phyloP scores from a whole-genome alignment of 2,113 vertebrate species.

The Alosa alosa region DNA sequence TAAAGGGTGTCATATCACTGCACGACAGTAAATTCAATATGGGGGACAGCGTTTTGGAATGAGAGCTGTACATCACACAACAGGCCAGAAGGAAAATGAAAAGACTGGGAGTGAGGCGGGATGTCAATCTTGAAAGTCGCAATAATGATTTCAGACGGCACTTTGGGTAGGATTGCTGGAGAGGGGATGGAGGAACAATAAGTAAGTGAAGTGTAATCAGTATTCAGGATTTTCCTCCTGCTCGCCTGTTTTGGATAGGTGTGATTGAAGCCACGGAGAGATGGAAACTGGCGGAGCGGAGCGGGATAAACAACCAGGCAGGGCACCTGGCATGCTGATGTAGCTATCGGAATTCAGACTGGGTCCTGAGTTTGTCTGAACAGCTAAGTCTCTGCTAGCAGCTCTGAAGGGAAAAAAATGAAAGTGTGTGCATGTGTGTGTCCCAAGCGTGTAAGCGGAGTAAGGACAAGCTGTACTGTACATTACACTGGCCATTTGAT shows the following conservation, averaged over 20 bases:
- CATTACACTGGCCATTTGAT: not conserved
- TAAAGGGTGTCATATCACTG: slow-evolving; percentile 10
- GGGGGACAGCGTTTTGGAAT: not conserved
- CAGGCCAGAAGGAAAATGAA: not conserved
- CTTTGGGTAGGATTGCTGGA: not conserved
- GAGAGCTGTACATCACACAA: slow-evolving; percentile 19
- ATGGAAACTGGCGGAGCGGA: slow-evolving; percentile 31
- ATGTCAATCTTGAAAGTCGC: not conserved
- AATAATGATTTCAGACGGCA: not conserved
- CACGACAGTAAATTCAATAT: slow-evolving; percentile 15
- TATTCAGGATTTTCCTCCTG: slow-evolving; percentile 14
- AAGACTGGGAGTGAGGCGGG: not conserved
- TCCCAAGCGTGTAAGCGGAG: not conserved
- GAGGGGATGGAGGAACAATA: not conserved
- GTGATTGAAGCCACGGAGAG: slow-evolving; percentile 23
- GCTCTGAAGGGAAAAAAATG: not conserved
- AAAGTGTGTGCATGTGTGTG: slow-evolving; percentile 8
- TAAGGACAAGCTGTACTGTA: no score
- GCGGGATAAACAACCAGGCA: slow-evolving; percentile 38
- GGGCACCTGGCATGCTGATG: slow-evolving; percentile 33
- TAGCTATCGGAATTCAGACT: slow-evolving; percentile 14
- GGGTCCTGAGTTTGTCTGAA: not conserved
- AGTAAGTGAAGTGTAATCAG: slow-evolving; percentile 23
- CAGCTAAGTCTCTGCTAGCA: not conserved
- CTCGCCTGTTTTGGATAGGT: not conserved